Percentiles rank a stretch among this genome's conserved stretches.
These are phyloP conservation scores for Sitta europaea DNA, from an alignment of 2,113 vertebrate genomes.

Conservation along the genomic window DNA sequence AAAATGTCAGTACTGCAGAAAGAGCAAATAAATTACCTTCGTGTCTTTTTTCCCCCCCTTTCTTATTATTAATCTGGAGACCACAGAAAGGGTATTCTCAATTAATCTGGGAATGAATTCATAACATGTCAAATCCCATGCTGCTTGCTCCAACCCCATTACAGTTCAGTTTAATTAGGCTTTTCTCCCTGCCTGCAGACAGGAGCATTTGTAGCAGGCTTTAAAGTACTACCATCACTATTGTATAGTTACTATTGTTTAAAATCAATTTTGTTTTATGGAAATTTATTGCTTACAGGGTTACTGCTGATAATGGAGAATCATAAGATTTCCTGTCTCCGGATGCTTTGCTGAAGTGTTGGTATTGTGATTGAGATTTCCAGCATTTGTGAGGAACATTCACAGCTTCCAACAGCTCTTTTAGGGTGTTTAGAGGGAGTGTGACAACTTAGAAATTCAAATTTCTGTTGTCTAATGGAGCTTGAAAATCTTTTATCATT, in stretches of 20 bases:
- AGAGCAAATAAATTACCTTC: conserved; percentile 52
- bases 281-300: background rate
- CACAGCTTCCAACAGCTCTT: background rate
- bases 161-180: conserved; percentile 32
- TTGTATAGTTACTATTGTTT: background rate
- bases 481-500: background rate
- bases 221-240: background rate
- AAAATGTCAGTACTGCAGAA: conserved; percentile 50
- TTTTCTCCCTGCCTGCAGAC: background rate
- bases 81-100: background rate
- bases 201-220: background rate
- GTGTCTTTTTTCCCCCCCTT: background rate
- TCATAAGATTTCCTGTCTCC: background rate
- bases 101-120: conserved; percentile 23
- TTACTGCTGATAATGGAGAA: background rate
- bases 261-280: conserved; percentile 27
- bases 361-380: background rate
- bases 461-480: background rate
- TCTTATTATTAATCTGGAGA: conserved; percentile 37
- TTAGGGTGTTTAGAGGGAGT: background rate
- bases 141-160: background rate
- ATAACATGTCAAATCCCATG: conserved; percentile 45
- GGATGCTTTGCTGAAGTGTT: background rate
- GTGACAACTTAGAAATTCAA: background rate
- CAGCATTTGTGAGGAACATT: background rate